These are phyloP conservation scores for Augochlorella aurata DNA, from an alignment of 2,888 invertebrate species.

Conservation along the genomic window DNA sequence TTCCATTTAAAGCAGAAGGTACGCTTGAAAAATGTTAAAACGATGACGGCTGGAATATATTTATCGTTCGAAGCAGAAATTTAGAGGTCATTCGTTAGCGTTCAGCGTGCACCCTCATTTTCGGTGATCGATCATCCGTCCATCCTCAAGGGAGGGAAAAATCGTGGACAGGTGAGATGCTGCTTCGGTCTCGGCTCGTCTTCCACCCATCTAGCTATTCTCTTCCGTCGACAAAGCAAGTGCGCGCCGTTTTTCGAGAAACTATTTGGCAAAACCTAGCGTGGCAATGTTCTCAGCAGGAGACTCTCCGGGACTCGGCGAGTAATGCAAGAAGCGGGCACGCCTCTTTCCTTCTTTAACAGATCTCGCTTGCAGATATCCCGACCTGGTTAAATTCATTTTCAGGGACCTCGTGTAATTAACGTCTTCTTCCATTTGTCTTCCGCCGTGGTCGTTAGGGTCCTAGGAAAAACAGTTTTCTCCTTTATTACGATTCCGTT, in stretches of 20 bases:
- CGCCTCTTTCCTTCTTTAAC: constrained; percentile 62
- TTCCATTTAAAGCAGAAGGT: no score
- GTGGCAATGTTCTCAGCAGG: constrained; percentile 55
- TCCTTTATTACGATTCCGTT: constrained; percentile 42
- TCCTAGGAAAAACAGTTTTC: constrained; percentile 53
- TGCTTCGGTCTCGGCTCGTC: constrained; percentile 26
- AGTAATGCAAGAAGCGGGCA: constrained; percentile 67
- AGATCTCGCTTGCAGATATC: constrained; percentile 63
- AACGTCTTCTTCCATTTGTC: constrained; percentile 66
- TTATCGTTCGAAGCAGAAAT: constrained; percentile 39
- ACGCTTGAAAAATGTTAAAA: neutral
- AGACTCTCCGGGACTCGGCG: constrained; percentile 19
- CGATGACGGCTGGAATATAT: neutral
- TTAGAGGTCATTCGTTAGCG: constrained; percentile 57
- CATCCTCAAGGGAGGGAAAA: constrained; percentile 41
- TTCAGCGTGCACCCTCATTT: constrained; percentile 52
- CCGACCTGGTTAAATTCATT: constrained; percentile 59
- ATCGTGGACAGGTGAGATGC: constrained; percentile 63
- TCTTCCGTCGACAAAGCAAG: constrained; percentile 38
- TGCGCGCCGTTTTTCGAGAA: constrained; percentile 57
- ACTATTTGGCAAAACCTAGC: constrained; percentile 49
- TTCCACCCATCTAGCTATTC: constrained; percentile 45
- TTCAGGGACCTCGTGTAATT: constrained; percentile 62
- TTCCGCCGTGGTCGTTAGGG: constrained; percentile 47
- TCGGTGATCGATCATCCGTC: constrained; percentile 66